A percentile compares a stretch with the other conserved stretches of the same genome.
phyloP scores from a whole-genome alignment of 30 jellyfish, hydroid and myxozoan genomes.

The Haliclystus octoradiatus region DNA sequence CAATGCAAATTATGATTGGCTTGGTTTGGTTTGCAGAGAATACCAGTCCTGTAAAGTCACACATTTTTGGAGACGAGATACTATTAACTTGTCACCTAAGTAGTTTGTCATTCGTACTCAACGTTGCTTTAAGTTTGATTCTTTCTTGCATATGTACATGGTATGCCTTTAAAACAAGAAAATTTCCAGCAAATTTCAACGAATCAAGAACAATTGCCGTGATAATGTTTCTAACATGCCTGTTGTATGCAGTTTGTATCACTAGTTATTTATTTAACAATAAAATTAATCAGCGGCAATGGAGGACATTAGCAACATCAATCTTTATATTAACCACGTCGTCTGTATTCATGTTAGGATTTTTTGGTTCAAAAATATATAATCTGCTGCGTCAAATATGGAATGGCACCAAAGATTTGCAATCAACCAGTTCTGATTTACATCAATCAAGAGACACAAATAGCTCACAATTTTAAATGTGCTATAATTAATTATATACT shows the following conservation, averaged over 20 bases:
- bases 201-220: slow-evolving; percentile 75
- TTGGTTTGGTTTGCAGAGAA: slow-evolving; percentile 53
- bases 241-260: background rate
- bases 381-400: too few species aligned
- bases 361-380: background rate
- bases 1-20: slow-evolving; percentile 57
- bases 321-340: background rate
- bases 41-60: slow-evolving; percentile 53
- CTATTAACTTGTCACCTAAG: slow-evolving; percentile 39
- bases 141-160: slow-evolving; percentile 70
- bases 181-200: slow-evolving; percentile 77
- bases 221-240: slow-evolving; percentile 80
- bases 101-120: slow-evolving; percentile 32
- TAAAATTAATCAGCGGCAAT: too few species aligned
- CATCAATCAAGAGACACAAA: too few species aligned
- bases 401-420: too few species aligned
- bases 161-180: slow-evolving; percentile 86
- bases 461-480: too few species aligned
- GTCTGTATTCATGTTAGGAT: background rate
- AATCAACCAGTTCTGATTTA: too few species aligned
- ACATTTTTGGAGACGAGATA: slow-evolving; percentile 1
- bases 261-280: background rate
- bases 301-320: background rate
- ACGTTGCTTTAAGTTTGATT: slow-evolving; percentile 44
- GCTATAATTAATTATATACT: too few species aligned